Percentiles rank a stretch among this genome's conserved stretches.
phyloP scores from a whole-genome alignment of 2,113 vertebrate species.

The Camarhynchus parvulus region DNA sequence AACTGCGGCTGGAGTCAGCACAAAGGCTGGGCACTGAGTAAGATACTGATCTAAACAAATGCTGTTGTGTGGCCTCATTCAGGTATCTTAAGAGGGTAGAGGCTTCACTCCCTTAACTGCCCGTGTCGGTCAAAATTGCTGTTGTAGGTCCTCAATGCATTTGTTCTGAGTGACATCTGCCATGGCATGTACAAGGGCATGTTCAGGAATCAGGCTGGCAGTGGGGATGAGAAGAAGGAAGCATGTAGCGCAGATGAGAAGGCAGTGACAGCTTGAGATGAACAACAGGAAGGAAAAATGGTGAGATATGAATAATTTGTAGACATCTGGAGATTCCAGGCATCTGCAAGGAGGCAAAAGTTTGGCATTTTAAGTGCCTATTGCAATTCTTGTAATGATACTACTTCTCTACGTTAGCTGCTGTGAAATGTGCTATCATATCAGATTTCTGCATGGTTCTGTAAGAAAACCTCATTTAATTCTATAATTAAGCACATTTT shows the following conservation, averaged over 20 bases:
- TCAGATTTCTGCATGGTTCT: neutral
- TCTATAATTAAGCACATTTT: neutral
- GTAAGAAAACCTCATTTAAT: neutral
- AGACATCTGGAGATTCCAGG: neutral
- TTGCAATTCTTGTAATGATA: neutral
- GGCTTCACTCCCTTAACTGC: neutral
- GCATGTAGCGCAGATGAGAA: neutral
- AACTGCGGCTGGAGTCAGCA: neutral
- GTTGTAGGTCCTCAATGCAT: neutral
- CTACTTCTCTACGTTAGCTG: neutral
- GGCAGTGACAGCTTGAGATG: neutral
- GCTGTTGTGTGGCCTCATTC: neutral
- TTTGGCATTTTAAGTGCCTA: neutral
- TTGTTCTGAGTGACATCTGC: neutral
- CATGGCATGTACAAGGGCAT: neutral
- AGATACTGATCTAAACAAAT: neutral
- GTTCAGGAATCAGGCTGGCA: neutral
- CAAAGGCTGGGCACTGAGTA: neutral
- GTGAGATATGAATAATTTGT: neutral
- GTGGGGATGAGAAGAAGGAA: neutral
- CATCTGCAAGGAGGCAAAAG: neutral
- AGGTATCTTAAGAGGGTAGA: neutral
- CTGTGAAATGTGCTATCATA: neutral
- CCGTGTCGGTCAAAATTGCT: neutral
- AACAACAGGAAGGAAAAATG: neutral